Evolutionary conservation across 2,797 vertebrate genomes (phyloP).

Genomic region (Hafferia zeledoni): DNA sequence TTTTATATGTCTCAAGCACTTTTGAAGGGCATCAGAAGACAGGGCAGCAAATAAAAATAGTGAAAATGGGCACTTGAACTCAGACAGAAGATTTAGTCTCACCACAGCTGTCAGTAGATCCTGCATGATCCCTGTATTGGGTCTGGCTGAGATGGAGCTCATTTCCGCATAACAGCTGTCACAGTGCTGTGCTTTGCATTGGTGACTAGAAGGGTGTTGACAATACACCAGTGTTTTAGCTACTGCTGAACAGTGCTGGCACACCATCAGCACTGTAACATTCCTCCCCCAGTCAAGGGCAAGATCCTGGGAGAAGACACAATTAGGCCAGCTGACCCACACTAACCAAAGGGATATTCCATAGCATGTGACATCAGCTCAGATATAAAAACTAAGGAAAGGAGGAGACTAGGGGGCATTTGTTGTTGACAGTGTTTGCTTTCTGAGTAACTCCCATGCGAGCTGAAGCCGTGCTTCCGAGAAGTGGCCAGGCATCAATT

Average conservation of each 20-base stretch:
- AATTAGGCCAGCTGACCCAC: background rate
- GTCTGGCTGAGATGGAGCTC: background rate
- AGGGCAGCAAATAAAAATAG: background rate
- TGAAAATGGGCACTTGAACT: background rate
- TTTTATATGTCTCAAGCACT: background rate
- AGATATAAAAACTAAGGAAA: background rate
- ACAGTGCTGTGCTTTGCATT: background rate
- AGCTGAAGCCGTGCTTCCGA: background rate
- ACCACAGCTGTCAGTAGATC: background rate
- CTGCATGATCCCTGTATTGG: background rate
- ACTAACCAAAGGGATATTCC: background rate
- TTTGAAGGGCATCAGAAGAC: background rate
- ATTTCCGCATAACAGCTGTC: background rate
- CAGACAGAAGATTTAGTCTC: background rate
- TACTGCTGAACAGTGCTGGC: background rate
- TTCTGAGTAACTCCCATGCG: background rate
- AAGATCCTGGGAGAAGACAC: background rate
- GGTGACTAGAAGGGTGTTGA: background rate
- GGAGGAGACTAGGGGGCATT: background rate
- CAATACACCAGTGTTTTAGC: background rate
- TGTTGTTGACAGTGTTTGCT: background rate
- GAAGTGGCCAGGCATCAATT: background rate
- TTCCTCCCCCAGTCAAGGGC: background rate
- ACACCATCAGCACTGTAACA: background rate
- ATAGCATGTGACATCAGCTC: background rate